These are phyloP conservation scores for Hippocampus barbouri DNA, from an alignment of 2,113 vertebrate genomes.

Conservation along the genomic window DNA sequence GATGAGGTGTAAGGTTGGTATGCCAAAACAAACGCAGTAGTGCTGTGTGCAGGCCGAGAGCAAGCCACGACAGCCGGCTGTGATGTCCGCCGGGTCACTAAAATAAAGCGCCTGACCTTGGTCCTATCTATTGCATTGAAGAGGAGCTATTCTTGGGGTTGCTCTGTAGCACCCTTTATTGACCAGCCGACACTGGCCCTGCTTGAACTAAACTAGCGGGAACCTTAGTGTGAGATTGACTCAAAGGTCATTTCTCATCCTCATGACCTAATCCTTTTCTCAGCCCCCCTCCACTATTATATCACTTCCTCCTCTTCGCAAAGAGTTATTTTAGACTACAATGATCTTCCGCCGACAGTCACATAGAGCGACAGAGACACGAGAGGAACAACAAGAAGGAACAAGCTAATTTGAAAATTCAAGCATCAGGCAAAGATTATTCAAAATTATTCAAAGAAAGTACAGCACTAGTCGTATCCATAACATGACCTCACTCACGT, in stretches of 20 bases:
- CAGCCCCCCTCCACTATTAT: conserved; percentile 74
- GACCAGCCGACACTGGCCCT: conserved; percentile 21
- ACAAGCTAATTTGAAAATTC: background rate
- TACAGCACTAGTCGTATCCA: background rate
- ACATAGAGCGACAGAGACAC: conserved; percentile 28
- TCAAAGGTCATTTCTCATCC: conserved; percentile 78
- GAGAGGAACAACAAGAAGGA: conserved; percentile 14
- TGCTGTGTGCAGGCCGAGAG: no score
- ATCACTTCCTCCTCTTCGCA: conserved; percentile 85
- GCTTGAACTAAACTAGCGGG: conserved; percentile 31
- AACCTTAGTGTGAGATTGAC: conserved; percentile 57
- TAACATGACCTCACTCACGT: background rate
- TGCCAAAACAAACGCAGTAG: no score
- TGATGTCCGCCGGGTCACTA: no score
- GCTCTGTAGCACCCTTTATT: background rate
- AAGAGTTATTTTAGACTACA: conserved; percentile 91
- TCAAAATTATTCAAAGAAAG: background rate
- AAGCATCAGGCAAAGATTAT: background rate
- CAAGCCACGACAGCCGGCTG: no score
- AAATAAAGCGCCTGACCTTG: no score
- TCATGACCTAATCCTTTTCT: conserved; percentile 83
- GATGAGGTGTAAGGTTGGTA: no score
- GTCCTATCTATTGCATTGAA: no score
- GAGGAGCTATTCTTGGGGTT: no score
- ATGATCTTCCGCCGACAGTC: conserved; percentile 83